Percentiles rank a stretch among this genome's conserved stretches.
Conservation (phyloP, 64 coral and sea anemone species). For the Catalaphyllia jardinei region DNA sequence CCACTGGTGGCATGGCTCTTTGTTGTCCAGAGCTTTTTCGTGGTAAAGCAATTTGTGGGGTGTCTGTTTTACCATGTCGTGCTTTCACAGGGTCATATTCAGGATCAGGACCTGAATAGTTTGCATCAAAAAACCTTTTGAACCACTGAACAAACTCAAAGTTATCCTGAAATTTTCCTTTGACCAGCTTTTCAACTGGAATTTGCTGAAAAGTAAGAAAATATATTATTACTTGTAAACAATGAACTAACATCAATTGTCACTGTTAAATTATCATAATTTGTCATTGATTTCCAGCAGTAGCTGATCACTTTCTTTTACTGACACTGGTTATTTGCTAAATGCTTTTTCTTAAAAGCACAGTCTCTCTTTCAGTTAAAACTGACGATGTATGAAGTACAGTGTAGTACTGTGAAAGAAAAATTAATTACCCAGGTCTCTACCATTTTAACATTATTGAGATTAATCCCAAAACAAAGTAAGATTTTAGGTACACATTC, state of each 20-base stretch:
- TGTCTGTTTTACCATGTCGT: conserved; percentile 79
- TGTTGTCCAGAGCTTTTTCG: conserved; percentile 61
- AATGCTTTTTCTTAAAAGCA: too few relatives aligned
- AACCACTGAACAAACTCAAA: conserved; percentile 99
- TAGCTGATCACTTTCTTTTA: too few relatives aligned
- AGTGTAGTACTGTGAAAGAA: too few relatives aligned
- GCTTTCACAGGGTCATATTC: conserved; percentile 84
- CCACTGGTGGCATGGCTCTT: conserved; percentile 22
- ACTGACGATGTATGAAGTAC: too few relatives aligned
- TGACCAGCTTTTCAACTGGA: conserved; percentile 93
- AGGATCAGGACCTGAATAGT: conserved; percentile 88
- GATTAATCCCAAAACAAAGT: too few relatives aligned
- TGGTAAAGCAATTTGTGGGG: conserved; percentile 63
- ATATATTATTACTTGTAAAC: background rate
- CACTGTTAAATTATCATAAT: too few relatives aligned
- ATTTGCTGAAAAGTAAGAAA: conserved; percentile 53
- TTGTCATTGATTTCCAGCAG: too few relatives aligned
- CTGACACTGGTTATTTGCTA: too few relatives aligned
- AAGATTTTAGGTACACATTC: too few relatives aligned
- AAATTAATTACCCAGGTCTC: too few relatives aligned
- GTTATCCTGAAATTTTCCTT: conserved; percentile 99
- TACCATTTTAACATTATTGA: too few relatives aligned
- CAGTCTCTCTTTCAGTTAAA: too few relatives aligned
- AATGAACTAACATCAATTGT: background rate
- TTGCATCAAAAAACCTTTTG: conserved; percentile 99